phyloP scores from a whole-genome alignment of 2,113 vertebrate species.

The Dicentrarchus labrax region DNA sequence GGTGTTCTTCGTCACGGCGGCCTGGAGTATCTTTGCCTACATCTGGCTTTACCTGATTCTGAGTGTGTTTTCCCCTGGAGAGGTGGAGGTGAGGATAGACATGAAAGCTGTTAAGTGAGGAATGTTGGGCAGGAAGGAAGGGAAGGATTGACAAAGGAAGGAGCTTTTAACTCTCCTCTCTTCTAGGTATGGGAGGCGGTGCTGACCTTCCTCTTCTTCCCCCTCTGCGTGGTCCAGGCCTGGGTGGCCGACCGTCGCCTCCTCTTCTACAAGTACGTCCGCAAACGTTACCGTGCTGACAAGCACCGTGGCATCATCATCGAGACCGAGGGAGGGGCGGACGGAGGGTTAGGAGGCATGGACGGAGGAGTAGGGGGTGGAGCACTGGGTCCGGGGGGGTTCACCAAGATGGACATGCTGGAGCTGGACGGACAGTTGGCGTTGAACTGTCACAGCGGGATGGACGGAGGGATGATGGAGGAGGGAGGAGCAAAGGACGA shows the following conservation, averaged over 20 bases:
- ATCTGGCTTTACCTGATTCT: conserved; percentile 91
- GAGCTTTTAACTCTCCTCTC: background rate
- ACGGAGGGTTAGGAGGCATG: conserved; percentile 61
- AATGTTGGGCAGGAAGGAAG: background rate
- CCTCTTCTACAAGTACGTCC: conserved; percentile 87
- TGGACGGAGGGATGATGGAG: conserved; percentile 75
- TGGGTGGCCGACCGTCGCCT: conserved; percentile 89
- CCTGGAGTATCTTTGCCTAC: conserved; percentile 90
- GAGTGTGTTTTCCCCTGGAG: conserved; percentile 85
- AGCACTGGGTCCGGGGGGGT: conserved; percentile 72
- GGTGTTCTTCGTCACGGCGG: conserved; percentile 88
- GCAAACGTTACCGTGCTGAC: conserved; percentile 86
- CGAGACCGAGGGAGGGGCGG: conserved; percentile 82
- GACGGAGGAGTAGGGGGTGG: conserved; percentile 50
- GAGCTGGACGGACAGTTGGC: conserved; percentile 85
- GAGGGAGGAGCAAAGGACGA: conserved; percentile 79
- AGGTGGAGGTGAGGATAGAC: conserved; percentile 82
- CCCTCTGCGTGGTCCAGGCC: conserved; percentile 87
- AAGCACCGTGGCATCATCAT: conserved; percentile 87
- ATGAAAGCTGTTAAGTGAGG: background rate
- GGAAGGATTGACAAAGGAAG: background rate
- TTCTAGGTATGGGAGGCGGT: conserved; percentile 87
- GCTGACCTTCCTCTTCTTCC: conserved; percentile 86
- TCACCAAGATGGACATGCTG: conserved; percentile 87
- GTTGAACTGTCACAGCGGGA: conserved; percentile 79